Evolutionary conservation across 2,888 invertebrate genomes (phyloP).

Genomic region (Prosopocoilus inquinatus): DNA sequence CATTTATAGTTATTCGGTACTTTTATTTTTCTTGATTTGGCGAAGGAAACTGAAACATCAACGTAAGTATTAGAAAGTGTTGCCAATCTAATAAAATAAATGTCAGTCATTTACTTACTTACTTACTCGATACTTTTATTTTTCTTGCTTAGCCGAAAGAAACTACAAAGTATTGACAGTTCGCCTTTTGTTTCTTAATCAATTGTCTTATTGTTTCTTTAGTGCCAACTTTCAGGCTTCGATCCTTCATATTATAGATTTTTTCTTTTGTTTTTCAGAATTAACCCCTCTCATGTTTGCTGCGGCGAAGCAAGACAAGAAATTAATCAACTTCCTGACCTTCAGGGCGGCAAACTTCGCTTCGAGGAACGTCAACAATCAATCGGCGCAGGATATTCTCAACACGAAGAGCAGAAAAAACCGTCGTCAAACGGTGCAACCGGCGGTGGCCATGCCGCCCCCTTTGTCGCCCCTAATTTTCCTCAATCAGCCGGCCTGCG

Average conservation of each 20-base stretch:
- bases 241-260: constrained; percentile 8
- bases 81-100: too few species aligned
- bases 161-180: too few species aligned
- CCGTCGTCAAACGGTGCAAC: too few species aligned
- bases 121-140: too few species aligned
- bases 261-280: constrained; percentile 30
- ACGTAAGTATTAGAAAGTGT: too few species aligned
- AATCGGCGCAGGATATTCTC: constrained; percentile 33
- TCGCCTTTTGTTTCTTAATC: background rate
- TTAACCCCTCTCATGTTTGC: constrained; percentile 46
- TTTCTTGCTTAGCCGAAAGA: too few species aligned
- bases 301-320: constrained; percentile 35
- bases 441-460: too few species aligned
- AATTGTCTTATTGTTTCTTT: background rate
- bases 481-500: constrained; percentile 1
- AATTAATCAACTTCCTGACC: constrained; percentile 32
- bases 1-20: too few species aligned
- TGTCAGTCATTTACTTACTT: too few species aligned
- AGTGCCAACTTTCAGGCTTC: too few species aligned
- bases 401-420: background rate
- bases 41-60: too few species aligned
- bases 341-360: constrained; percentile 32
- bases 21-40: too few species aligned
- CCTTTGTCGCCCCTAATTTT: constrained; percentile 1
- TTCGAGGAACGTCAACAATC: constrained; percentile 31